Evolutionary conservation across 1,140 invertebrate genomes (phyloP).

Genomic region (Trypoxylus dichotomus): DNA sequence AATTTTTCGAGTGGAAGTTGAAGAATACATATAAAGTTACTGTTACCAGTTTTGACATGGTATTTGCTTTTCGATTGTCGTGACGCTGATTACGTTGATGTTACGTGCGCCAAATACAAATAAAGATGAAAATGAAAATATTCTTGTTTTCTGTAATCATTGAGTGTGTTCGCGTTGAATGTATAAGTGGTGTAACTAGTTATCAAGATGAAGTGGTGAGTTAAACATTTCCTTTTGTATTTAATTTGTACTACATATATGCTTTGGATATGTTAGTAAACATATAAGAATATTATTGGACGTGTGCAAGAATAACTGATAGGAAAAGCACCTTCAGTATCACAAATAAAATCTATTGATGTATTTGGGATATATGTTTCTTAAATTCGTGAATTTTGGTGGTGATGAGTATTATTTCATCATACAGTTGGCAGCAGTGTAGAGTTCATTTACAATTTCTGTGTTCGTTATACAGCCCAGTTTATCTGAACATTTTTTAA

Average conservation of each 20-base stretch:
- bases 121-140: neutral
- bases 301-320: no score
- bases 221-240: neutral
- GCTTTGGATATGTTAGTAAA: neutral
- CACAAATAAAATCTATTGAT: no score
- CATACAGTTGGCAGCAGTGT: no score
- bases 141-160: neutral
- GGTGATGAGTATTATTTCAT: no score
- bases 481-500: no score
- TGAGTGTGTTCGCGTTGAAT: neutral
- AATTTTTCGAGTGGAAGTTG: neutral
- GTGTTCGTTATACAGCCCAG: no score
- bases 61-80: neutral
- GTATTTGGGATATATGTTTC: no score
- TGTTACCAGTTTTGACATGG: neutral
- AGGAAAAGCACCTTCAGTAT: no score
- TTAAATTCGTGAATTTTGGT: no score
- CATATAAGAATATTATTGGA: no score
- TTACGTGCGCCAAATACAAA: neutral
- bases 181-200: neutral
- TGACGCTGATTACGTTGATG: neutral
- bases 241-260: neutral
- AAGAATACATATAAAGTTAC: neutral
- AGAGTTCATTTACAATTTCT: no score
- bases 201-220: slow-evolving; percentile 2